Evolutionary conservation across 1,140 invertebrate species (phyloP), one percentile per base, ranked within the genome.

Genomic region (Scaptodrosophila lebanonensis): DNA sequence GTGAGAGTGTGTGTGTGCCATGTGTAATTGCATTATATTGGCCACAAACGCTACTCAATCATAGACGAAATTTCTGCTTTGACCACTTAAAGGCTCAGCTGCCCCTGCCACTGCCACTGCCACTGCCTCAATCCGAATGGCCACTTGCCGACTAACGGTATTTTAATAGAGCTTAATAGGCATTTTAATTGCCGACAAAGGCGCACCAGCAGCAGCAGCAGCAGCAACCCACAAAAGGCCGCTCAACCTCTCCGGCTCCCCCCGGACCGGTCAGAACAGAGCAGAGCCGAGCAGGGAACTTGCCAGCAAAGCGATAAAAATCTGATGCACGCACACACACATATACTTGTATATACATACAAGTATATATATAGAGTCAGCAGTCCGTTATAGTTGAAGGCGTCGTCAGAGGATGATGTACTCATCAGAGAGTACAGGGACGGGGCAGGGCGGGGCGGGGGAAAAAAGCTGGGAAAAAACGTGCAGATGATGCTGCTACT

Each of bases 131-230:
- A 12, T 36, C 40, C 36, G 39, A 65, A 20, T 15, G 18, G 12
- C 2, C 15, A 35, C 9, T 5, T 27, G 9, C 27, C 40, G 32
- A 44, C 57, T 63, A 58, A 67, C 67, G 64, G 63, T 61, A 54
- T 67, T 73, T 73, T 67, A 67, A 73, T 73, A 54, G 63, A 39
- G 53, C 63, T 52, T 73, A 73, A 73, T 73, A 52, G 64, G 12
- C 53, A 59, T 58, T 67, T 63, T 63, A 71, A 71, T 66, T 71
- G 67, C 57, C 43, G 8, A 25, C 22, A 25, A 25, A 25, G 22
- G 22, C 22, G 8, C 3, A 25, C 22, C 3, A 25, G 3, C 3
- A 25, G 22, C 8, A 25, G 8, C 3, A 4, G 3, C 3, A 25
- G 22, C 22, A 25, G 22, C 22, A n/a, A n/a, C n/a, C n/a, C n/a